A percentile compares a stretch with the other conserved stretches of the same genome.
phyloP scores from a whole-genome alignment of 64 coral and sea anemone species.

The Montipora efflorescens region DNA sequence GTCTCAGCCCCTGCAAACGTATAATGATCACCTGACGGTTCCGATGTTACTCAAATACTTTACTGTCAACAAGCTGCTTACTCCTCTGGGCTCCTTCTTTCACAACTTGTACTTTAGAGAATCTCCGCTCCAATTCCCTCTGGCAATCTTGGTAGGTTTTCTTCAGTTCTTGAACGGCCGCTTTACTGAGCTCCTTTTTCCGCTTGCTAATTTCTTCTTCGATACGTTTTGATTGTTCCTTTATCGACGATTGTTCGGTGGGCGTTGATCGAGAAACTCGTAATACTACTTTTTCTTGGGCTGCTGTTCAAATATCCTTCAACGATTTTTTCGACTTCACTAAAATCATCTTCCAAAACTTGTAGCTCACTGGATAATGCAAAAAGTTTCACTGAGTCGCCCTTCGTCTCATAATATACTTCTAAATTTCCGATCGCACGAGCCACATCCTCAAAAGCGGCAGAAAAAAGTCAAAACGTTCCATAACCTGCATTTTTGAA shows the following conservation, averaged over 20 bases:
- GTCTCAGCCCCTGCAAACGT: no score
- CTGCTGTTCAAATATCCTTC: neutral
- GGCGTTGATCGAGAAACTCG: no score
- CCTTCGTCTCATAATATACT: neutral
- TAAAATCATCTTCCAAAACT: conserved; percentile 7
- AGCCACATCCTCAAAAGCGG: neutral
- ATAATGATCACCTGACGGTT: no score
- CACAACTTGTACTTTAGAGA: neutral
- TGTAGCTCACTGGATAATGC: neutral
- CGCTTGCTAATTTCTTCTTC: conserved; percentile 5
- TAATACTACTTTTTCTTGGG: neutral
- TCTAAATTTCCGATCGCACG: conserved; percentile 11
- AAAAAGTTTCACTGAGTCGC: neutral
- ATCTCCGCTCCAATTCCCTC: neutral
- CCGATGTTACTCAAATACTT: no score
- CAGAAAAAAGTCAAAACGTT: neutral
- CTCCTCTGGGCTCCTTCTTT: neutral
- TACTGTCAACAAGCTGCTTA: no score
- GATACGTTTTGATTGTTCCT: neutral
- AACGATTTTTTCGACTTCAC: neutral
- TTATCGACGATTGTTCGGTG: neutral
- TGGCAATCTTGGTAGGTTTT: neutral
- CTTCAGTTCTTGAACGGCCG: neutral
- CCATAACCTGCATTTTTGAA: conserved; percentile 35
- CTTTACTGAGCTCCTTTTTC: conserved; percentile 13